Conservation (phyloP, 2,888 invertebrate species). For the Calameuta idolon region DNA sequence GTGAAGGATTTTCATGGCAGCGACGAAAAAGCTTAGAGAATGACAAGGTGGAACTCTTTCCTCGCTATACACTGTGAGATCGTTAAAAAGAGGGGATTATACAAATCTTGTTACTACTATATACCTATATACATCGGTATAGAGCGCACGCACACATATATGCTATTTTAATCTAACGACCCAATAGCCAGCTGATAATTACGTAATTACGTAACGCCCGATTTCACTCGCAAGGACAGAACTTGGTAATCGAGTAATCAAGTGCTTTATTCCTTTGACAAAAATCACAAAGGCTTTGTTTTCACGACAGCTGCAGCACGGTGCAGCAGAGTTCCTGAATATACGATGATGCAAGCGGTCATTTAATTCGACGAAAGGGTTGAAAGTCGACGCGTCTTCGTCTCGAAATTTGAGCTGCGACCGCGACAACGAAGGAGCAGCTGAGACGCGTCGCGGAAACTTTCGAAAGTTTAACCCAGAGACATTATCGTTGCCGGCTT, state of each 20-base stretch:
- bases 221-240: neutral
- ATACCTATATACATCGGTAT: neutral
- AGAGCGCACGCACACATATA: neutral
- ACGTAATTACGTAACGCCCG: neutral
- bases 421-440: neutral
- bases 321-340: neutral
- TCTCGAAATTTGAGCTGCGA: neutral
- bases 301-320: neutral
- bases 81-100: neutral
- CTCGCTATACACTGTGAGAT: neutral
- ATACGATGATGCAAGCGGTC: neutral
- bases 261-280: neutral
- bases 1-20: neutral
- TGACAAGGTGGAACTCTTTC: neutral
- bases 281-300: neutral
- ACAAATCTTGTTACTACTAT: neutral
- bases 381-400: neutral
- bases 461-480: neutral
- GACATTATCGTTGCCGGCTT: neutral
- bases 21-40: neutral
- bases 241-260: neutral
- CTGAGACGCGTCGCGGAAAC: neutral
- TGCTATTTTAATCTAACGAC: neutral
- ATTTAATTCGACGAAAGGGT: neutral
- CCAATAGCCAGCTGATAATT: neutral